Evolutionary conservation across 2,797 vertebrate genomes (phyloP).

Genomic region (Thripadectes ignobilis): DNA sequence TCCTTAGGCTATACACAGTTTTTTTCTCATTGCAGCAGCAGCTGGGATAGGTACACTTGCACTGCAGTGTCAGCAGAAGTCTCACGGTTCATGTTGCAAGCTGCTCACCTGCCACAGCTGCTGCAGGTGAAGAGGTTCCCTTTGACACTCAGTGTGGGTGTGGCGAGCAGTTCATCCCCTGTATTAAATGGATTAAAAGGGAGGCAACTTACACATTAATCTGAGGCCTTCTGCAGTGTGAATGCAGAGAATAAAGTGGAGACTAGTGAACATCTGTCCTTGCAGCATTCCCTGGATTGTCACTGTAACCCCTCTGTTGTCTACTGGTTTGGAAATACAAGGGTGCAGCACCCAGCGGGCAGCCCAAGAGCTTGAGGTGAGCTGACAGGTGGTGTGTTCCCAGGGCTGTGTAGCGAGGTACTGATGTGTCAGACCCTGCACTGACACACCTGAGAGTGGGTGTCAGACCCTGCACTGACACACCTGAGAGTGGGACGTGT

Average conservation of each 20-base stretch:
- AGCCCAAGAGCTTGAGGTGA: neutral
- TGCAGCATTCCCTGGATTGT: neutral
- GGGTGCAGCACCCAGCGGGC: neutral
- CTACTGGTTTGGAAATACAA: neutral
- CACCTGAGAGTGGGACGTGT: neutral
- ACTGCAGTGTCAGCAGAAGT: neutral
- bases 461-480: accelerated
- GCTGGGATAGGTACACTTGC: neutral
- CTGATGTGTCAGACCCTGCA: neutral
- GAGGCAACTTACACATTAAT: neutral
- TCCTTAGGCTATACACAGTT: neutral
- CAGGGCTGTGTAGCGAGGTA: no score
- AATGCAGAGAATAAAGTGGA: neutral
- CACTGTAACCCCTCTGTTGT: neutral
- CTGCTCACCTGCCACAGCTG: neutral
- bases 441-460: no score
- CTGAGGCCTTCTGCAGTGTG: neutral
- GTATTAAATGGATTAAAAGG: neutral
- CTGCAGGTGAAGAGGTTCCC: neutral
- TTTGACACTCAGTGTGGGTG: neutral
- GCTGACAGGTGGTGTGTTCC: neutral
- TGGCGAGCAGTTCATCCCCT: neutral
- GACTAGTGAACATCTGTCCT: neutral
- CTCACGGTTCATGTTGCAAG: neutral
- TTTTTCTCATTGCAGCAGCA: neutral